A percentile compares a stretch with the other conserved stretches of the same genome.
Evolutionary conservation across 1,140 invertebrate species (phyloP).

Genomic region (Meloidogyne chitwoodi): DNA sequence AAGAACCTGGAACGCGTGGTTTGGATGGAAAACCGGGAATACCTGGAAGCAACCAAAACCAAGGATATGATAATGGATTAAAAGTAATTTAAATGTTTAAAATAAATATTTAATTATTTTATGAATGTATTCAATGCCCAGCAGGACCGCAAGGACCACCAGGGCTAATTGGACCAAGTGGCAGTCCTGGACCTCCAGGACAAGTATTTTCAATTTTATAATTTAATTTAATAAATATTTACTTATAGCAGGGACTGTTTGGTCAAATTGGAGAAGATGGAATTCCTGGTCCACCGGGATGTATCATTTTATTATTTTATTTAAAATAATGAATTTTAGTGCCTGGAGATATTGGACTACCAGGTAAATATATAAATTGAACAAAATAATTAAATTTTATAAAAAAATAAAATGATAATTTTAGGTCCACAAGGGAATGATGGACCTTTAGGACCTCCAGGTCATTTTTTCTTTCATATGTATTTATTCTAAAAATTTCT

Average conservation of each 20-base stretch:
- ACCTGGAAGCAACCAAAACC: not conserved
- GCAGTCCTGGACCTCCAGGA: not conserved
- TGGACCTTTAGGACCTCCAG: not conserved
- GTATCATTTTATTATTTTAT: not conserved
- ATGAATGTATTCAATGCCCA: not conserved
- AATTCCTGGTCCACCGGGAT: not conserved
- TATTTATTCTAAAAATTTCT: not conserved
- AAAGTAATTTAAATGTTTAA: not conserved
- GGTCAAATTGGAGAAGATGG: not conserved
- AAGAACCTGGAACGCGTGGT: not conserved
- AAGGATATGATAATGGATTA: not conserved
- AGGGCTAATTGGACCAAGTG: not conserved
- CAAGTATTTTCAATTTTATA: not conserved
- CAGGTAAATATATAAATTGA: not conserved
- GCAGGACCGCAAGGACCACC: not conserved
- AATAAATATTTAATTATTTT: not conserved
- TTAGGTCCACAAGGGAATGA: slow-evolving; percentile 2
- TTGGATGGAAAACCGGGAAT: slow-evolving; percentile 6
- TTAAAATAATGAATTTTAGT: not conserved
- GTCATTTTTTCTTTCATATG: not conserved
- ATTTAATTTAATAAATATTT: not conserved
- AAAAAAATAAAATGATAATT: not conserved
- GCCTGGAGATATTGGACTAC: not conserved
- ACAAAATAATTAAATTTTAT: not conserved
- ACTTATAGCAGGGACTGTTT: not conserved